phyloP scores from a whole-genome alignment of 2,888 invertebrate genomes.

The Agriopis aurantiaria region DNA sequence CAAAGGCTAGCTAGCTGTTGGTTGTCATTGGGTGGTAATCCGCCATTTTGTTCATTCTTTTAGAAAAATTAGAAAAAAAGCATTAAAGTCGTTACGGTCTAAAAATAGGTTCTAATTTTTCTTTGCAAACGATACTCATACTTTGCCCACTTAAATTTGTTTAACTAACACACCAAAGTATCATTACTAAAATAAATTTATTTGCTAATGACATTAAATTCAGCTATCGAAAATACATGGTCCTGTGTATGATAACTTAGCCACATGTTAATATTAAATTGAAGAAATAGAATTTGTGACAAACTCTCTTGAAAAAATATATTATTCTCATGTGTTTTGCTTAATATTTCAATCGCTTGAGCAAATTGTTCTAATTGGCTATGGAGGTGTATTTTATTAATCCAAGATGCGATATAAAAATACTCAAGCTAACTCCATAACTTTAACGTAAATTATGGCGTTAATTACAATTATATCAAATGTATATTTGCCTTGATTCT shows the following conservation, averaged over 20 bases:
- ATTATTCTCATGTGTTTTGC: conserved; percentile 27
- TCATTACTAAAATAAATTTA: not conserved
- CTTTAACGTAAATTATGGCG: not conserved
- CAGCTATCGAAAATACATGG: conserved; percentile 27
- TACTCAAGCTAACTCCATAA: not conserved
- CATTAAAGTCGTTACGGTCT: no score
- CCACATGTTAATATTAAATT: conserved; percentile 4
- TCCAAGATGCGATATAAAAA: conserved; percentile 7
- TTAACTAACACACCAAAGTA: conserved; percentile 8
- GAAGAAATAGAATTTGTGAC: conserved; percentile 21
- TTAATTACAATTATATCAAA: not conserved
- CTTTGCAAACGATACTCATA: not conserved
- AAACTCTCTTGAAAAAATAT: conserved; percentile 26
- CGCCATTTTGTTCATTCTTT: no score
- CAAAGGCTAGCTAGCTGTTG: no score
- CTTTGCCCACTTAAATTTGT: not conserved
- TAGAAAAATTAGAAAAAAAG: no score
- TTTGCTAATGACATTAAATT: conserved; percentile 14
- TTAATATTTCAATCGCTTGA: conserved; percentile 49
- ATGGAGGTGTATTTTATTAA: conserved; percentile 1
- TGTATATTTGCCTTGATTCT: conserved; percentile 3
- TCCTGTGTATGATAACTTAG: conserved; percentile 32
- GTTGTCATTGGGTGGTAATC: no score
- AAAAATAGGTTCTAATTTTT: no score
- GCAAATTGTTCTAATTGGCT: conserved; percentile 49